A percentile compares a stretch with the other conserved stretches of the same genome.
Evolutionary conservation across 2,797 vertebrate species (phyloP).

Genomic region (Spinibarbus caldwelli): DNA sequence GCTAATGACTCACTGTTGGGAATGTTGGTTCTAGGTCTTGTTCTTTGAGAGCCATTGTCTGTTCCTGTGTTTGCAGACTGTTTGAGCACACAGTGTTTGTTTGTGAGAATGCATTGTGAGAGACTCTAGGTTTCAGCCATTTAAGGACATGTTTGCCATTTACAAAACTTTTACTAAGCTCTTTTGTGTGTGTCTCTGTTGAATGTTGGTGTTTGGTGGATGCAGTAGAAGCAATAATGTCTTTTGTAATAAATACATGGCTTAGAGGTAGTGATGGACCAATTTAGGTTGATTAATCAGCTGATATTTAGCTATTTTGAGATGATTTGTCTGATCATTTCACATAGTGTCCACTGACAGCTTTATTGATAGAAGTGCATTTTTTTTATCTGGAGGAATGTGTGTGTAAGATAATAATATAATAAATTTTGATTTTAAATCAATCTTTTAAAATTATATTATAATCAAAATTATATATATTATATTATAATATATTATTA

Average conservation of each 20-base stretch:
- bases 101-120: neutral
- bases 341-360: neutral
- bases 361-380: too few relatives aligned
- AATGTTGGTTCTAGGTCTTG: slow-evolving; percentile 11
- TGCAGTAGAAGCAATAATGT: neutral
- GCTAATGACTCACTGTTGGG: neutral
- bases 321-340: neutral
- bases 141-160: neutral
- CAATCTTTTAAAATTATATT: too few relatives aligned
- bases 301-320: neutral
- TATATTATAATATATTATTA: too few relatives aligned
- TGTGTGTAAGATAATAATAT: too few relatives aligned
- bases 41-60: slow-evolving; percentile 5
- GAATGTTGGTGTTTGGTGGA: neutral
- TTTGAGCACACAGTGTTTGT: slow-evolving; percentile 17
- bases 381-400: neutral
- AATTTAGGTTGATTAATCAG: too few relatives aligned
- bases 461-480: too few relatives aligned
- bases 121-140: neutral
- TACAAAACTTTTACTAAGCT: neutral
- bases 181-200: too few relatives aligned
- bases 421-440: too few relatives aligned
- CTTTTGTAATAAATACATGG: neutral
- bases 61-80: slow-evolving; percentile 21
- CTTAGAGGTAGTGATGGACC: neutral